Conservation (phyloP, 2,113 vertebrate genomes). For the Hemicordylus capensis region DNA sequence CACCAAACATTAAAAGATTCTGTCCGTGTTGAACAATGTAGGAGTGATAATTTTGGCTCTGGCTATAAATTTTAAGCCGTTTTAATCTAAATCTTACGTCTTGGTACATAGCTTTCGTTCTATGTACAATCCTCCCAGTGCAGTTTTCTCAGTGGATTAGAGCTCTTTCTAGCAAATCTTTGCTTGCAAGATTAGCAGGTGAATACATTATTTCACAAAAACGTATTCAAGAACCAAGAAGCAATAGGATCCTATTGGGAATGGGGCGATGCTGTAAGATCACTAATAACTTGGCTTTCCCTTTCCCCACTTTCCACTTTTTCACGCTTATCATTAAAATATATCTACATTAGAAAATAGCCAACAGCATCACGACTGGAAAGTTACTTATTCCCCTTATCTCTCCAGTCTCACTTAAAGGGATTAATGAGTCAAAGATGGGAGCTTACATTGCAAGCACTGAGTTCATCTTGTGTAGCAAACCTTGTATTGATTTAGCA, state of each 20-base stretch:
- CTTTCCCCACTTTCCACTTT: not conserved
- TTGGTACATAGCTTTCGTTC: conserved; percentile 23
- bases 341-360: conserved; percentile 33
- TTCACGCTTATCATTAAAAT: conserved; percentile 36
- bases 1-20: not conserved
- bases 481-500: conserved; percentile 80
- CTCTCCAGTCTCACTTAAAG: conserved; percentile 66
- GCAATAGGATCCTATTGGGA: conserved; percentile 14
- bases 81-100: conserved; percentile 1
- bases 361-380: conserved; percentile 15
- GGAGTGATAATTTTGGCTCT: not conserved
- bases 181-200: conserved; percentile 16
- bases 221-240: conserved; percentile 18
- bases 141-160: conserved; percentile 15
- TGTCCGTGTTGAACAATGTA: not conserved
- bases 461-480: conserved; percentile 68
- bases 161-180: conserved; percentile 42
- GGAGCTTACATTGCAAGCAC: conserved; percentile 67
- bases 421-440: conserved; percentile 73
- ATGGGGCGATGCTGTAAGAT: not conserved
- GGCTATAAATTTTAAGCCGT: conserved; percentile 14
- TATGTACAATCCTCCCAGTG: not conserved
- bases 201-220: conserved; percentile 44
- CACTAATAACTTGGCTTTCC: conserved; percentile 31
- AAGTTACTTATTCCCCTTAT: conserved; percentile 59